A percentile compares a stretch with the other conserved stretches of the same genome.
Conservation (phyloP, 2,797 vertebrate species). For the Dallia pectoralis region DNA sequence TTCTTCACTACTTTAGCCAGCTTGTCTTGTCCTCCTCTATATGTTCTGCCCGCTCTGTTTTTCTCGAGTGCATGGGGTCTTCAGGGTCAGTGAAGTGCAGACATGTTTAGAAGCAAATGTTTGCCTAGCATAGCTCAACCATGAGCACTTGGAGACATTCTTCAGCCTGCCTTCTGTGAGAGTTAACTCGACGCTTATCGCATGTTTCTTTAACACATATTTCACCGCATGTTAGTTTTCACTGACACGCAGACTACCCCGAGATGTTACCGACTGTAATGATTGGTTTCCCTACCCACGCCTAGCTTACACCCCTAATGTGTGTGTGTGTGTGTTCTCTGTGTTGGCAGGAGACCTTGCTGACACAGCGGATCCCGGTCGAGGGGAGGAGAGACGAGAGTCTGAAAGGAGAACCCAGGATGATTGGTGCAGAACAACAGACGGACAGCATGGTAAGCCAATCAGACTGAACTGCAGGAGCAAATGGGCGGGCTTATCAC, state of each 20-base stretch:
- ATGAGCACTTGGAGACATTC: background rate
- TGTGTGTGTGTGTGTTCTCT: background rate
- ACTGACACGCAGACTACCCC: background rate
- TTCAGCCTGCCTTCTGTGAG: background rate
- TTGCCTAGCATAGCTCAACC: background rate
- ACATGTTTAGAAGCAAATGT: constrained; percentile 6
- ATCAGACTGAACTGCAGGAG: constrained; percentile 14
- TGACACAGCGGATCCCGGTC: constrained; percentile 61
- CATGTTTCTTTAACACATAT: background rate
- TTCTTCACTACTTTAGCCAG: background rate
- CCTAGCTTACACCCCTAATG: background rate
- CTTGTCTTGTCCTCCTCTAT: background rate
- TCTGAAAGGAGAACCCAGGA: constrained; percentile 55
- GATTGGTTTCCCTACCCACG: too few species aligned
- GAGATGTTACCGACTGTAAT: too few species aligned
- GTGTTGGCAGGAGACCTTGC: constrained; percentile 58
- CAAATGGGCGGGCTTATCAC: background rate
- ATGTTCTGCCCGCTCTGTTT: background rate
- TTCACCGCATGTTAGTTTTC: background rate
- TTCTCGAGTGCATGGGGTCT: background rate
- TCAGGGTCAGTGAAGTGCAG: background rate
- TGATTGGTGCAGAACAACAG: constrained; percentile 49
- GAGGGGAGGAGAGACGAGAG: constrained; percentile 66
- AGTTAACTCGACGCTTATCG: background rate
- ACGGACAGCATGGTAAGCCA: constrained; percentile 76